Conservation (phyloP, 2,888 invertebrate genomes). For the Phengaris arion region DNA sequence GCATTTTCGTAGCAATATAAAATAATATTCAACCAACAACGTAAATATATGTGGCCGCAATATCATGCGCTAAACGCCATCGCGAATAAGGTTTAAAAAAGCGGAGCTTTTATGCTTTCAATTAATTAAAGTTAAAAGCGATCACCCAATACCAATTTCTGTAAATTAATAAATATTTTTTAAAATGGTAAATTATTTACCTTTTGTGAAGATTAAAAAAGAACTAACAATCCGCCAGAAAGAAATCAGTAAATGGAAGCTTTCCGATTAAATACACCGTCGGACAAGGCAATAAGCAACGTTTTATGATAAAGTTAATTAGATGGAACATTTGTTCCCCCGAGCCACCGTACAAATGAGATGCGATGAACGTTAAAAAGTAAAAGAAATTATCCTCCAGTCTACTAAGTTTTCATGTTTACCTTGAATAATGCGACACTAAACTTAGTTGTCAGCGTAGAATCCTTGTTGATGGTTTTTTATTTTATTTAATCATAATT, state of each 20-base stretch:
- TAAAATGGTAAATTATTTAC: not conserved
- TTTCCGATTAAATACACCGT: slow-evolving; percentile 58
- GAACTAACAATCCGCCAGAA: slow-evolving; percentile 12
- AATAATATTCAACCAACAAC: not conserved
- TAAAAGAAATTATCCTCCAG: slow-evolving; percentile 47
- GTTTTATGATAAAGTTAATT: slow-evolving; percentile 77
- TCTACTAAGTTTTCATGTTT: slow-evolving; percentile 31
- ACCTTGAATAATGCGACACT: not conserved
- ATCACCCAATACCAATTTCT: not conserved
- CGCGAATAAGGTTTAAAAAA: not conserved
- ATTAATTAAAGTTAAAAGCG: not conserved
- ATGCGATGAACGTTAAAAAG: slow-evolving; percentile 52
- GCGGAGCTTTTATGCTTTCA: not conserved
- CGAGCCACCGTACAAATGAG: slow-evolving; percentile 68
- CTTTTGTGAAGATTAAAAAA: slow-evolving; percentile 24
- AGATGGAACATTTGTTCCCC: slow-evolving; percentile 74
- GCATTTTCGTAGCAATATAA: not conserved
- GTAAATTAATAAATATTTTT: not conserved
- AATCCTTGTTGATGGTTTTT: not conserved
- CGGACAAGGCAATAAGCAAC: slow-evolving; percentile 66
- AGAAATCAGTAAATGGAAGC: slow-evolving; percentile 40
- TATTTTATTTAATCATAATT: not conserved
- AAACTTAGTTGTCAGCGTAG: not conserved
- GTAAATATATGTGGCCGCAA: not conserved
- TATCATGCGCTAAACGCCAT: not conserved